phyloP scores from a whole-genome alignment of 2,888 invertebrate genomes.

The Acanthosepion esculentum region DNA sequence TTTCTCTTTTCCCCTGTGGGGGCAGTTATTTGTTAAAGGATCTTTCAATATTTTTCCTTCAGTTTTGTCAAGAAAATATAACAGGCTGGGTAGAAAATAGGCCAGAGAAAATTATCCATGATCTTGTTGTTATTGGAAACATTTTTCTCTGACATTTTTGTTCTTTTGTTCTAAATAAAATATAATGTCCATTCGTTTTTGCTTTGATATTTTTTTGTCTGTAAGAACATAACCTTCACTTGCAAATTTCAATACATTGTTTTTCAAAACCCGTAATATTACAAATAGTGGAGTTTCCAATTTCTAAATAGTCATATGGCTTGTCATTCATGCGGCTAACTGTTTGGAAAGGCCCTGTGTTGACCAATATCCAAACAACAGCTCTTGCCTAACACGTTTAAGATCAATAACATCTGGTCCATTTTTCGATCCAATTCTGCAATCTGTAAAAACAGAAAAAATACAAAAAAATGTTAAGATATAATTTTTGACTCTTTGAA shows the following conservation, averaged over 20 bases:
- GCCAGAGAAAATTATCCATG: background rate
- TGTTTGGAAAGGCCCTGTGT: background rate
- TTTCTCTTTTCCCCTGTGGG: background rate
- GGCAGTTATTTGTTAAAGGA: background rate
- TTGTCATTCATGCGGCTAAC: background rate
- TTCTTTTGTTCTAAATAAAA: background rate
- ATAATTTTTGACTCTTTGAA: too few species aligned
- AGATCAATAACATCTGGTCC: conserved; percentile 79
- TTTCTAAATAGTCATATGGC: background rate
- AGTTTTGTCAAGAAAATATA: background rate
- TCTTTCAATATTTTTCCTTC: background rate
- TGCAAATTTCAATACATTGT: background rate
- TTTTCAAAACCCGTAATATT: background rate
- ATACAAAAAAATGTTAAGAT: background rate
- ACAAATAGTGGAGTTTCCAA: background rate
- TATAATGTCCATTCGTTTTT: background rate
- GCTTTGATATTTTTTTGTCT: background rate
- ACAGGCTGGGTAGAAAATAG: background rate
- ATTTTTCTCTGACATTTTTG: background rate
- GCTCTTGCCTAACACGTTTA: conserved; percentile 75
- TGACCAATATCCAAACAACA: conserved; percentile 5
- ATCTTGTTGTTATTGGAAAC: background rate
- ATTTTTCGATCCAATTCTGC: conserved; percentile 80
- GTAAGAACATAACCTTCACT: background rate
- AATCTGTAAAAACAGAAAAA: conserved; percentile 76